phyloP scores from a whole-genome alignment of 2,113 vertebrate genomes.

The Myiopsitta monachus region DNA sequence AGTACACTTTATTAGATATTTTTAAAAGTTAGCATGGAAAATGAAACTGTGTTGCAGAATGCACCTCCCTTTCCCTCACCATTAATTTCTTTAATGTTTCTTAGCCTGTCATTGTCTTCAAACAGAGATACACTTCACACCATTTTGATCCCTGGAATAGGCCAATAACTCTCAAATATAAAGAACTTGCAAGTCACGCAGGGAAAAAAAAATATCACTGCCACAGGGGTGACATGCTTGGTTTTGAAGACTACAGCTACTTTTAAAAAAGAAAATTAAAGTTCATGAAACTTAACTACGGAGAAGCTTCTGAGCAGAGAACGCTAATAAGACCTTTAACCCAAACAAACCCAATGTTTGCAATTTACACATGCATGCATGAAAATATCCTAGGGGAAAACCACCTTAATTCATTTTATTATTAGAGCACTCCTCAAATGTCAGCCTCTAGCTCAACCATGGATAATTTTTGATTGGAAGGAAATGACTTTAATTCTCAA shows the following conservation, averaged over 20 bases:
- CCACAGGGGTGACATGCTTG: background rate
- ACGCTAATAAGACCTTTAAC: background rate
- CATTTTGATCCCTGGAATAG: background rate
- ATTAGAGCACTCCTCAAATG: background rate
- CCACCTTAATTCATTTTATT: background rate
- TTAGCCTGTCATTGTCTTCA: background rate
- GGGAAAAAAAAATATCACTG: background rate
- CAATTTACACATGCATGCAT: background rate
- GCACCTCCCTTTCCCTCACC: fast-evolving
- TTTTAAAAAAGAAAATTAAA: background rate
- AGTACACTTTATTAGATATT: background rate
- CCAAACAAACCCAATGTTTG: background rate
- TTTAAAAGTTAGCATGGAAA: background rate
- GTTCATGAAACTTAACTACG: background rate
- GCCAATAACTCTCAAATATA: background rate
- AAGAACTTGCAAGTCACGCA: background rate
- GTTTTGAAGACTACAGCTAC: background rate
- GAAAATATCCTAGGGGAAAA: background rate
- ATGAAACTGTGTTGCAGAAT: fast-evolving
- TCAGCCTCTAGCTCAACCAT: background rate
- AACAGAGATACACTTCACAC: background rate
- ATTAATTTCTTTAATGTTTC: background rate
- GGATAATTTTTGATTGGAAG: background rate
- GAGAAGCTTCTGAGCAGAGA: background rate
- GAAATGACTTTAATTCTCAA: background rate